These are phyloP conservation scores for Zosterops japonicus DNA, from an alignment of 2,113 vertebrate genomes.

Conservation along the genomic window DNA sequence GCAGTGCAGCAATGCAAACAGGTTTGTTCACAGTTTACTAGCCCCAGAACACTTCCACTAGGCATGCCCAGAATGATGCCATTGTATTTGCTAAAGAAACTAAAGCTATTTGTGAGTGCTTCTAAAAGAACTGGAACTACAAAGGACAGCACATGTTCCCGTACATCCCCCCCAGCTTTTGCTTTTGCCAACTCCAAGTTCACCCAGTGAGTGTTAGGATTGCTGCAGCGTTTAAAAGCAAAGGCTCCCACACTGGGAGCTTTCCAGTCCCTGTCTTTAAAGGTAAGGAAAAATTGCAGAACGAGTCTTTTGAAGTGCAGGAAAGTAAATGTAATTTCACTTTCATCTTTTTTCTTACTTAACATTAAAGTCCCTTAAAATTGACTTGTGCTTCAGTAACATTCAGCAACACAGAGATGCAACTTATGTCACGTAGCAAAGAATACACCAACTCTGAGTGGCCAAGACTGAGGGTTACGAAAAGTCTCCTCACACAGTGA, in stretches of 20 bases:
- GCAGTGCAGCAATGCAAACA: constrained; percentile 75
- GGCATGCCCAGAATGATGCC: constrained; percentile 76
- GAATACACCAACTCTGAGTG: not conserved
- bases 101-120: constrained; percentile 66
- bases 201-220: not conserved
- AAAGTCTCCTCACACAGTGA: not conserved
- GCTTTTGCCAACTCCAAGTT: constrained; percentile 58
- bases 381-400: not conserved
- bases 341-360: not conserved
- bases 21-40: constrained; percentile 79
- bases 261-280: not conserved
- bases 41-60: constrained; percentile 68
- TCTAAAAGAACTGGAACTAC: constrained; percentile 63
- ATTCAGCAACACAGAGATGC: not conserved
- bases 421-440: not conserved
- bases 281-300: constrained; percentile 18
- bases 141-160: constrained; percentile 65
- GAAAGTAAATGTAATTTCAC: not conserved
- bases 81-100: constrained; percentile 74
- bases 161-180: constrained; percentile 42
- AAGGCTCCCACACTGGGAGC: not conserved
- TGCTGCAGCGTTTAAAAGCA: constrained; percentile 27
- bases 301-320: constrained; percentile 37
- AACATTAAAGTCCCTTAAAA: not conserved
- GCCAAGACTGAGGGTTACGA: not conserved